phyloP scores from a whole-genome alignment of 2,113 vertebrate species.

The Ciconia stormi region DNA sequence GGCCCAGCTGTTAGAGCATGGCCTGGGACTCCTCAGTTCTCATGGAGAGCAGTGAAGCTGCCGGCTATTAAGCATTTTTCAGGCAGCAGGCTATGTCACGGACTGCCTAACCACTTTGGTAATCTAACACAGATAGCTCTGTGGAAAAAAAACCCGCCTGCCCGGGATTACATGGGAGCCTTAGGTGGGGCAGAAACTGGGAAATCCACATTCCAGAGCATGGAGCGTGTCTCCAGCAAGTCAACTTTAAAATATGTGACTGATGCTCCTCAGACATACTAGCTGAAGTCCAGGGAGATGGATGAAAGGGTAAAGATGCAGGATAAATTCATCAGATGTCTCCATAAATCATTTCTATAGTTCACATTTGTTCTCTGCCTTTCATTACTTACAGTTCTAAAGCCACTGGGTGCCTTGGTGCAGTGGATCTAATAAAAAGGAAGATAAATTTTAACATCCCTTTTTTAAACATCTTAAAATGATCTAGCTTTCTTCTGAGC shows the following conservation, averaged over 20 bases:
- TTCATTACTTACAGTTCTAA: constrained; percentile 57
- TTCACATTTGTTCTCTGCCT: constrained; percentile 46
- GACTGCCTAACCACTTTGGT: neutral
- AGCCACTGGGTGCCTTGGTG: constrained; percentile 29
- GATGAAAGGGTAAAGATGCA: constrained; percentile 48
- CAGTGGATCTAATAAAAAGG: constrained; percentile 48
- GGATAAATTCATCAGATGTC: constrained; percentile 58
- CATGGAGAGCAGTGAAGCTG: neutral
- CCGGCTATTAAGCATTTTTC: neutral
- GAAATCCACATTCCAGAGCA: constrained; percentile 36
- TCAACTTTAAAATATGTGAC: constrained; percentile 1
- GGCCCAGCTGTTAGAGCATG: neutral
- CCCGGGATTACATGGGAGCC: neutral
- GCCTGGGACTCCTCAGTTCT: neutral
- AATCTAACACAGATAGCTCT: neutral
- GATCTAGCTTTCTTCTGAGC: constrained; percentile 38
- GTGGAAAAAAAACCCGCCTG: fast-evolving
- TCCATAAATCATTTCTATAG: constrained; percentile 50
- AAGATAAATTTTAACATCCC: constrained; percentile 55
- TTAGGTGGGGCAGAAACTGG: neutral
- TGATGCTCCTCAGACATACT: neutral
- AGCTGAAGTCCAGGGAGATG: constrained; percentile 17
- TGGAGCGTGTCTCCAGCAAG: neutral
- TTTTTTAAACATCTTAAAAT: constrained; percentile 51
- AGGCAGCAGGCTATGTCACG: neutral